Conservation (phyloP, 2,113 vertebrate species). For the Pseudopodoces humilis region DNA sequence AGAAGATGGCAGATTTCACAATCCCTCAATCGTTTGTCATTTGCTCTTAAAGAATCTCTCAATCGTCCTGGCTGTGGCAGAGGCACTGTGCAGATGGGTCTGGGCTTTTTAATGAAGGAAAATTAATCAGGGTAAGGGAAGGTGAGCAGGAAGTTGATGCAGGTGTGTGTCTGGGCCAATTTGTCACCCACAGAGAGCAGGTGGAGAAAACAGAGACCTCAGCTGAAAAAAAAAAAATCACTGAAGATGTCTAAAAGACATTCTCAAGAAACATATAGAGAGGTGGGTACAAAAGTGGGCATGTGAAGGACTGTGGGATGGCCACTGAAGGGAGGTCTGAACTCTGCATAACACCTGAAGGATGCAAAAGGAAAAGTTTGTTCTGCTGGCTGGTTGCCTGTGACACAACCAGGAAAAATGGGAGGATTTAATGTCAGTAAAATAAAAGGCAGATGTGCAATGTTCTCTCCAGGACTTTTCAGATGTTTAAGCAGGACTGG, state of each 20-base stretch:
- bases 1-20: background rate
- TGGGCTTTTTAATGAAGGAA: background rate
- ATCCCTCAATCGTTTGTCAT: background rate
- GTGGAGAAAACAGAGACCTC: background rate
- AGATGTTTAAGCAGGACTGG: background rate
- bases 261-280: background rate
- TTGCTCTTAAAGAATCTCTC: background rate
- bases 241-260: background rate
- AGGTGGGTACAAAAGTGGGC: background rate
- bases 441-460: background rate
- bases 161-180: fast-evolving
- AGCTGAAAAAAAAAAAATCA: background rate
- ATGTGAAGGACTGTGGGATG: background rate
- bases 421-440: background rate
- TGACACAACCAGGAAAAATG: background rate
- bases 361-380: background rate
- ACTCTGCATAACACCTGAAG: background rate
- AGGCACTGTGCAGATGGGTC: background rate
- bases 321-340: background rate
- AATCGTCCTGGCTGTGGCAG: background rate
- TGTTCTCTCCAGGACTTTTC: background rate
- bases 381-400: background rate
- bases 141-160: background rate
- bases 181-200: background rate
- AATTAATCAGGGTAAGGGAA: background rate